Base-by-base conservation (phyloP, 2,888 invertebrate genomes). In the Dynastes hyllus region DNA sequence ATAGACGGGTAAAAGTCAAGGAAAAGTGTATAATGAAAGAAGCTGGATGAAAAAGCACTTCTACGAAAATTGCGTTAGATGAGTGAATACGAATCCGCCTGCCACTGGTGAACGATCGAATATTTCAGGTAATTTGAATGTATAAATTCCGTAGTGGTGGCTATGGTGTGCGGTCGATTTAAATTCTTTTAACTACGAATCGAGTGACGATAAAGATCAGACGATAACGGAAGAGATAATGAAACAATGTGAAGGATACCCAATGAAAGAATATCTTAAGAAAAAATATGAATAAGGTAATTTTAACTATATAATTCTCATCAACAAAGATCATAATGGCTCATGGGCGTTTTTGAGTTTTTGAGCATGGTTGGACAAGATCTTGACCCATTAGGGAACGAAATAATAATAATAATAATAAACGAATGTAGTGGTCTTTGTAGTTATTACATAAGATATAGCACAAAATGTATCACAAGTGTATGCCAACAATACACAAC, bases 51-150 rank as follows among this genome's bases (percentile, higher is more conserved):
- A 45, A 45, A 11, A 45, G 11, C 2, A 45, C 37, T 11, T 50
- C 40, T 45, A 67, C 37, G 66, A 40, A 45, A 67, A 67, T 67
- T 67, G 9, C 22, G 45, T 40, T 67, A 67, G 45, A 67, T 67
- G 66, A 22, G 66, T 67, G 66, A 67, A 67, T 58, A 58, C 55
- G 55, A 58, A 40, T 67, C 66, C 40, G 66, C 40, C 13, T 67
- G 37, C 45, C 45, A 67, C 40, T 45, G 66, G 16, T 2, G 45
- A 45, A 67, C 66, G 66, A 67, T 45, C 40, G 66, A 67, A 67
- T 67, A 45, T 67, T 67, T 67, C 37, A 45, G 66, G 66, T 67
- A 67, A 50, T 67, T 67, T 67, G 45, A 67, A 67, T 67, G 45
- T 67, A 45, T 67, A 67, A 67, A 67, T 37, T n/a, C 45, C 16